These are phyloP conservation scores for Drosophila paramelanica DNA, from an alignment of 2,888 invertebrate genomes.

Conservation along the genomic window DNA sequence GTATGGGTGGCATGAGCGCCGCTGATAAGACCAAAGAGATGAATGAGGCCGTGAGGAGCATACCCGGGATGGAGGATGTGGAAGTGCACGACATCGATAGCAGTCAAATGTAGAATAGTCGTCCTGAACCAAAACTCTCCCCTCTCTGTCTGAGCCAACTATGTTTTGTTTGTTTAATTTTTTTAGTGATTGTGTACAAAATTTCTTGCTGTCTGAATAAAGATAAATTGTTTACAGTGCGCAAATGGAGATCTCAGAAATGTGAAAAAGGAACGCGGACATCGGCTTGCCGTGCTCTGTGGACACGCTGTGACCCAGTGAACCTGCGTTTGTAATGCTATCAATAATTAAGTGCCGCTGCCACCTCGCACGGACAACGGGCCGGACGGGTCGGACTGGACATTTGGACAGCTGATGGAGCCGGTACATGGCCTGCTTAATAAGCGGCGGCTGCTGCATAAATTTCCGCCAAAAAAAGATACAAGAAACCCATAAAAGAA, in stretches of 20 bases:
- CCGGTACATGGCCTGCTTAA: conserved; percentile 66
- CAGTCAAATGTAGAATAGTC: conserved; percentile 11
- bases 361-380: conserved; percentile 58
- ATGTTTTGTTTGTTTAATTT: background rate
- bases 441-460: conserved; percentile 79
- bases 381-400: background rate
- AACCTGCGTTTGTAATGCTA: conserved; percentile 75
- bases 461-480: conserved; percentile 65
- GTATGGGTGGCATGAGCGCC: conserved; percentile 31
- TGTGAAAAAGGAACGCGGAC: conserved; percentile 1
- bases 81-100: conserved; percentile 62
- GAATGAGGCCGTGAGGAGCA: conserved; percentile 60
- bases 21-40: conserved; percentile 39
- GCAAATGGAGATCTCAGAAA: conserved; percentile 53
- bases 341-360: conserved; percentile 79
- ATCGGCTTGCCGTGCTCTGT: background rate
- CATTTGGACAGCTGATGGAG: conserved; percentile 9
- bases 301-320: conserved; percentile 64
- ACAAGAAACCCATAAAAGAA: conserved; percentile 18
- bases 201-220: conserved; percentile 48
- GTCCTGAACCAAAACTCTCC: background rate
- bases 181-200: conserved; percentile 29
- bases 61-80: conserved; percentile 69
- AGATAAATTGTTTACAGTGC: conserved; percentile 50
- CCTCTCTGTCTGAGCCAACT: background rate